Conservation (phyloP, 2,113 vertebrate genomes). For the Xyliphius kryptos region DNA sequence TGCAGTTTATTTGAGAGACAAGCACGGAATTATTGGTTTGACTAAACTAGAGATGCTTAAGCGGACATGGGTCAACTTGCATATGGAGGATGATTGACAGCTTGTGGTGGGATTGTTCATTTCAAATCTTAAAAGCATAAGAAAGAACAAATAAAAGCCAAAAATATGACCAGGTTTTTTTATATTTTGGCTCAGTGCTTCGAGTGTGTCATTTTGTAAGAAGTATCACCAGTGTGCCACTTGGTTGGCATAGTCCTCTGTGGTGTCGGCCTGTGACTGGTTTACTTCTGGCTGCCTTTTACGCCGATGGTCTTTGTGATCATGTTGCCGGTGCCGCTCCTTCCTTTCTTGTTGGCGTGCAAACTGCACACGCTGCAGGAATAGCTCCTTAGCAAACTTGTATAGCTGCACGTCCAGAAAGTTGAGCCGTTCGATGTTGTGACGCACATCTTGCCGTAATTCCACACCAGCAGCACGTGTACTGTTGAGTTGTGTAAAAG, state of each 20-base stretch:
- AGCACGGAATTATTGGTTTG: no score
- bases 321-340: no score
- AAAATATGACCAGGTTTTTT: constrained; percentile 1
- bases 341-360: constrained; percentile 82
- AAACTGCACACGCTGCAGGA: constrained; percentile 91
- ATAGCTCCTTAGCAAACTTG: constrained; percentile 88
- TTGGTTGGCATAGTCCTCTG: constrained; percentile 94
- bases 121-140: not conserved
- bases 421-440: constrained; percentile 85
- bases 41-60: no score
- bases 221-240: constrained; percentile 86
- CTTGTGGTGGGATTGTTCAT: no score
- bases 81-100: no score
- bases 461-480: no score
- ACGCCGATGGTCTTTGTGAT: constrained; percentile 62
- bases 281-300: constrained; percentile 48
- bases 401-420: constrained; percentile 91
- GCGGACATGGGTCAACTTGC: no score
- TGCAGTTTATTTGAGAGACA: no score
- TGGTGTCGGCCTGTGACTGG: constrained; percentile 60
- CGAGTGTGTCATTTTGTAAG: not conserved
- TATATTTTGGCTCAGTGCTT: not conserved
- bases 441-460: constrained; percentile 71
- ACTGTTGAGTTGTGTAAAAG: no score
- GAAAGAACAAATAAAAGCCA: not conserved